Base-by-base conservation (phyloP, 2,888 invertebrate species). In the Gari tellinella region DNA sequence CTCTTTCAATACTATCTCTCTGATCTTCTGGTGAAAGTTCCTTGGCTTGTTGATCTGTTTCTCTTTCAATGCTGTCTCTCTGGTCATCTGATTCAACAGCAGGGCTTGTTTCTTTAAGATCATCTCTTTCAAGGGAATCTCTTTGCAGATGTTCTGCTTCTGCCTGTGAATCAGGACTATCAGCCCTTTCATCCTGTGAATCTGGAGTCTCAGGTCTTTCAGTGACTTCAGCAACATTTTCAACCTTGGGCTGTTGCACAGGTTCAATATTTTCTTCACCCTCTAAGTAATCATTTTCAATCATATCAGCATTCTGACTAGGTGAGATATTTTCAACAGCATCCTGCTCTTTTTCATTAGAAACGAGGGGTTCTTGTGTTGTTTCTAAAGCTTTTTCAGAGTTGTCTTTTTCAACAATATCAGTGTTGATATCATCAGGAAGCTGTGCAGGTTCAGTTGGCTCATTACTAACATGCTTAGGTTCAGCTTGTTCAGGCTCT, bases 111-210 rank as follows among this genome's bases (percentile, higher is more conserved):
- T 66, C 66, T 43, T 55, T 53, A 14, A 60, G 46, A 26, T 23
- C 17, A n/a, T 73, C 73, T 52, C 61, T 67, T 72, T 81, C 77
- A 41, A 77, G 67, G 19, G 76, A 67, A 65, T 70, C 68, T 65
- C 75, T 63, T 19, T 53, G 52, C 2, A 64, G 48, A 40, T 72
- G 64, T 26, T 58, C 41, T 15, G 52, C 58, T 23, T 60, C 73
- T 43, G 58, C 31, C 45, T 75, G 75, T 4, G 75, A 75, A 25
- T 75, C 75, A n/a, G 75, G 75, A 62, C 69, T 75, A 19, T 66
- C 75, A 26, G 75, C 61, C 41, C 75, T 75, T 15, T 74, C 70
- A 25, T 63, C 65, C 26, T 70, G 58, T 15, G 60, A 66, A n/a
- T 69, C 63, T 37, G 61, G 62, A 43, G 65, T 52, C 31, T 52